Evolutionary conservation across 2,113 vertebrate genomes (phyloP).

Genomic region (Lepisosteus osseus): DNA sequence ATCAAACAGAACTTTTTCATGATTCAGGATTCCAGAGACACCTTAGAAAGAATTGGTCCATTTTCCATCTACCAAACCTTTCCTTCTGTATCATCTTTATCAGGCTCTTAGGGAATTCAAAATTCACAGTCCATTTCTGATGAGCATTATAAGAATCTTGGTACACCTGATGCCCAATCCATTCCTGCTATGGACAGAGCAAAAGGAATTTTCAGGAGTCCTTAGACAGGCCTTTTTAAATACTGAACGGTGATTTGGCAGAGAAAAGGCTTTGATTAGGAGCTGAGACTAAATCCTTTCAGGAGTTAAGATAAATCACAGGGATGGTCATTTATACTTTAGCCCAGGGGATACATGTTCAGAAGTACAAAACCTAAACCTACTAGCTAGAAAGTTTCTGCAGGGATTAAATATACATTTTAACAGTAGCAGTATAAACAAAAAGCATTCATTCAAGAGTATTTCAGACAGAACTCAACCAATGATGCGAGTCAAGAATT

Average conservation of each 20-base stretch:
- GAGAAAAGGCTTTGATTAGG: background rate
- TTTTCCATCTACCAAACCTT: slow-evolving; percentile 39
- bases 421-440: background rate
- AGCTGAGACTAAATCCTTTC: background rate
- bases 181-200: background rate
- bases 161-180: slow-evolving; percentile 6
- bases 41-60: slow-evolving; percentile 45
- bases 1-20: slow-evolving; percentile 15
- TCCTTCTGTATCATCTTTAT: slow-evolving; percentile 29
- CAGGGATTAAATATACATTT: background rate
- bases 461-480: background rate
- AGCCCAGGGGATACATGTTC: background rate
- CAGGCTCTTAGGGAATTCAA: slow-evolving; percentile 34
- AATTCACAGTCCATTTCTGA: slow-evolving; percentile 42
- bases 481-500: background rate
- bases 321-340: background rate
- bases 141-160: slow-evolving; percentile 14
- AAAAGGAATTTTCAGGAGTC: background rate
- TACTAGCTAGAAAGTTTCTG: background rate
- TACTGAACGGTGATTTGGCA: too few species aligned
- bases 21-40: slow-evolving; percentile 22
- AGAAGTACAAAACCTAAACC: background rate
- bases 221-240: background rate
- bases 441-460: slow-evolving; percentile 4
- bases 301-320: background rate